Conservation (phyloP, 1,140 invertebrate species). For the Trachymyrmex septentrionalis region DNA sequence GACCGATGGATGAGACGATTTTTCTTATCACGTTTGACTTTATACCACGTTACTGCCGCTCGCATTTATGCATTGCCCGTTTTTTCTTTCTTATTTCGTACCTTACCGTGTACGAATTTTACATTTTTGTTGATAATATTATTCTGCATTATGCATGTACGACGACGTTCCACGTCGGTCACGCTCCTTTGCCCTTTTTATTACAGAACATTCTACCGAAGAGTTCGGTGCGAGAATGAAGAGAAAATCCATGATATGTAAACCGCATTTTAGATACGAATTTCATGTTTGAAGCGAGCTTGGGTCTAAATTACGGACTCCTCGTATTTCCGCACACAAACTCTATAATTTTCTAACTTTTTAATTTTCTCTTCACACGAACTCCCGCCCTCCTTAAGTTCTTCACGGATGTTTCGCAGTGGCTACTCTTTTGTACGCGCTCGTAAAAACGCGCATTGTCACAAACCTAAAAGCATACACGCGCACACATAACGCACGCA, state of each 20-base stretch:
- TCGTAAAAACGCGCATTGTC: background rate
- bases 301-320: background rate
- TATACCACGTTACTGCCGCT: slow-evolving; percentile 36
- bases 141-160: background rate
- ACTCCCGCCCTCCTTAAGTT: background rate
- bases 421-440: slow-evolving; percentile 29
- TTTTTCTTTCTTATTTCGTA: slow-evolving; percentile 31
- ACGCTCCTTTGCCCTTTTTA: slow-evolving; percentile 6
- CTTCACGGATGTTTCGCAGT: slow-evolving; percentile 37
- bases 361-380: background rate
- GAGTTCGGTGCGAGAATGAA: background rate
- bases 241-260: background rate
- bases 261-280: slow-evolving; percentile 2
- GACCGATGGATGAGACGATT: background rate
- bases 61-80: slow-evolving; percentile 34
- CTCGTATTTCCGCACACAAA: background rate
- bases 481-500: background rate
- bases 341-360: slow-evolving; percentile 5
- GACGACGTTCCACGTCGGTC: background rate
- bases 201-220: background rate
- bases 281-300: background rate
- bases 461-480: background rate
- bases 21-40: slow-evolving; percentile 7
- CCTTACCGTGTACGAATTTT: slow-evolving; percentile 2
- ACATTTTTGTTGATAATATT: slow-evolving; percentile 26